These are phyloP conservation scores for Meleagris gallopavo DNA, from an alignment of 2,113 vertebrate species.

Conservation along the genomic window DNA sequence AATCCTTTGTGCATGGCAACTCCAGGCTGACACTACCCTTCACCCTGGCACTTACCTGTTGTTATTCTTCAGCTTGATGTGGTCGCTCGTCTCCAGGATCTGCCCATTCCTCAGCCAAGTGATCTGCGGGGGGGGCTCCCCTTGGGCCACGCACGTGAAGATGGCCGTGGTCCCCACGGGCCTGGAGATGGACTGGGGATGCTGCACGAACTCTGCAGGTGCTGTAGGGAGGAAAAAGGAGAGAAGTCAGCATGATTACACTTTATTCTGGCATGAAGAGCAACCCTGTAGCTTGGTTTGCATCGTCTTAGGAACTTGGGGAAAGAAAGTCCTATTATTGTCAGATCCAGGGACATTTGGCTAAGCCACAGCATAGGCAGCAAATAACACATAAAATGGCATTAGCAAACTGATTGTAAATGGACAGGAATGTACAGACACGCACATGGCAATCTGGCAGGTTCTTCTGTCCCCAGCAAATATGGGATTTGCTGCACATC, in stretches of 20 bases:
- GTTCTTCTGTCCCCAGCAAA: neutral
- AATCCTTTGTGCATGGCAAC: fast-evolving
- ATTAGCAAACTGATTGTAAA: neutral
- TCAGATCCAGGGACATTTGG: neutral
- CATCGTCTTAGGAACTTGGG: neutral
- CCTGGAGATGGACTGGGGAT: conserved; percentile 94
- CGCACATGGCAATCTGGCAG: neutral
- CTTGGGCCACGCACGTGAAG: conserved; percentile 95
- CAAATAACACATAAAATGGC: neutral
- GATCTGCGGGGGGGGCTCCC: conserved; percentile 92
- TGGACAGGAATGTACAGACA: neutral
- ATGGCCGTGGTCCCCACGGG: conserved; percentile 93
- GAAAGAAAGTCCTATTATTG: neutral
- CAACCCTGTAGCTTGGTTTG: fast-evolving
- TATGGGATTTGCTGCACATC: neutral
- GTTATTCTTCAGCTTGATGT: conserved; percentile 95
- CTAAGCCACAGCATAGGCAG: neutral
- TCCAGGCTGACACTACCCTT: neutral
- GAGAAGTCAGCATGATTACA: neutral
- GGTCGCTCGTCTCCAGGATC: conserved; percentile 89
- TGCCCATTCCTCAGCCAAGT: conserved; percentile 97
- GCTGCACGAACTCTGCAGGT: conserved; percentile 94
- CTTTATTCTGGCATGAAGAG: neutral
- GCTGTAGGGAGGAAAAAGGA: conserved; percentile 78
- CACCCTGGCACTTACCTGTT: conserved; percentile 84